Evolutionary conservation across 1,140 invertebrate species (phyloP).

Genomic region (Halesus radiatus): DNA sequence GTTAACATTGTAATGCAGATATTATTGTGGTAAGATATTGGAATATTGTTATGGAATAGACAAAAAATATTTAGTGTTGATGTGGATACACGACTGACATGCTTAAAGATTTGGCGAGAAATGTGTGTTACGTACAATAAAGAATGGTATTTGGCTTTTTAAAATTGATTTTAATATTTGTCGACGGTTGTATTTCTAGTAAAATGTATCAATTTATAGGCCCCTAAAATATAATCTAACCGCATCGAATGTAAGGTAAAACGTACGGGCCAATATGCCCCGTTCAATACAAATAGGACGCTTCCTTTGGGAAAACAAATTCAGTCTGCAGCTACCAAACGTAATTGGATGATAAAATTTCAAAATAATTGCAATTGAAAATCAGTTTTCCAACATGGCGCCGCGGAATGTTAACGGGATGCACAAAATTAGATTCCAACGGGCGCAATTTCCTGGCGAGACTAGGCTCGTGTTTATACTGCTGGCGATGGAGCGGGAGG

Average conservation of each 20-base stretch:
- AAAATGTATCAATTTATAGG: no score
- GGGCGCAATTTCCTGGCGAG: conserved; percentile 53
- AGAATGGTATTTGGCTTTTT: no score
- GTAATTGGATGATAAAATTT: conserved; percentile 49
- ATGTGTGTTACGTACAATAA: no score
- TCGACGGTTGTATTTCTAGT: no score
- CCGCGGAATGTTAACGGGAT: conserved; percentile 51
- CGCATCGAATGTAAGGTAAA: background rate
- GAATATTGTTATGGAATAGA: no score
- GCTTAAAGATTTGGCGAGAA: no score
- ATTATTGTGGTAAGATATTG: no score
- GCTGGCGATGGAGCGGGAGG: background rate
- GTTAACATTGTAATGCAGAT: no score
- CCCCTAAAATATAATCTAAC: background rate
- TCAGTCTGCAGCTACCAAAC: conserved; percentile 14
- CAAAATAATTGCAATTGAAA: conserved; percentile 49
- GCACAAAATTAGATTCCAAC: conserved; percentile 56
- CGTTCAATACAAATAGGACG: background rate
- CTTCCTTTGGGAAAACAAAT: conserved; percentile 10
- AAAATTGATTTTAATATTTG: no score
- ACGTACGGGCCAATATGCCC: background rate
- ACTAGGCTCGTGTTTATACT: conserved; percentile 36
- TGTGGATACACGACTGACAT: no score
- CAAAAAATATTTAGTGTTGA: no score
- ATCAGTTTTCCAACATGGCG: conserved; percentile 48